Evolutionary conservation across 2,888 invertebrate species (phyloP), one percentile per base, ranked within the genome.

Genomic region (Eristalis arbustorum): DNA sequence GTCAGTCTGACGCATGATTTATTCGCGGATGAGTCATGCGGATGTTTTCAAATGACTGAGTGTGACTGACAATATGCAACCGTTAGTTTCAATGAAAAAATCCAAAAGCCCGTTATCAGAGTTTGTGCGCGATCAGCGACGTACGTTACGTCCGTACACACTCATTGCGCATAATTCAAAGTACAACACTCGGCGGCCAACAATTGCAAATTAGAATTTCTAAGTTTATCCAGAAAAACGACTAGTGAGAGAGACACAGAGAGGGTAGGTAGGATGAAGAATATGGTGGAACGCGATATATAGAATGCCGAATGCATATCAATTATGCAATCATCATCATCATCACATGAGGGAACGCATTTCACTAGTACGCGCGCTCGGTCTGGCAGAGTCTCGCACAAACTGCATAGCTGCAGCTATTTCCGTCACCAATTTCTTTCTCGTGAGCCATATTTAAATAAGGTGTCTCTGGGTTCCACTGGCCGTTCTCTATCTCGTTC

Each of bases 311-410:
- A 87, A 87, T 79, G 87, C 83, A 87, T 87, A 87, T 87, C 87
- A 87, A 87, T 87, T 87, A 87, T 87, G 87, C 87, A 87, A 87
- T 79, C 83, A 75, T 87, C 83, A 72, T 83, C 78, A 75, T 75
- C 78, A n/a, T n/a, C n/a, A n/a, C n/a, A 79, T 72, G 75, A 83
- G 78, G 79, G 83, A 87, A 78, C 74, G 77, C 66, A 74, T 66
- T 78, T 64, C 59, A 40, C 61, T 67, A 59, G 59, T n/a, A n/a
- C 59, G 25, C 25, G 1, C 11, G 14, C 22, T 49, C 73, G 72
- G 40, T 67, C 40, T 78, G 40, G 72, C 40, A n/a, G 23, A 23
- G 59, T 25, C n/a, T n/a, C 8, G 31, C 25, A 28, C 25, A 25
- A 71, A 76, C 66, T 40, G 42, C 78, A 69, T 61, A 49, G 49